Evolutionary conservation across 1,140 invertebrate species (phyloP), one percentile per base, ranked within the genome.

Genomic region (Drosophila subpulchrella): DNA sequence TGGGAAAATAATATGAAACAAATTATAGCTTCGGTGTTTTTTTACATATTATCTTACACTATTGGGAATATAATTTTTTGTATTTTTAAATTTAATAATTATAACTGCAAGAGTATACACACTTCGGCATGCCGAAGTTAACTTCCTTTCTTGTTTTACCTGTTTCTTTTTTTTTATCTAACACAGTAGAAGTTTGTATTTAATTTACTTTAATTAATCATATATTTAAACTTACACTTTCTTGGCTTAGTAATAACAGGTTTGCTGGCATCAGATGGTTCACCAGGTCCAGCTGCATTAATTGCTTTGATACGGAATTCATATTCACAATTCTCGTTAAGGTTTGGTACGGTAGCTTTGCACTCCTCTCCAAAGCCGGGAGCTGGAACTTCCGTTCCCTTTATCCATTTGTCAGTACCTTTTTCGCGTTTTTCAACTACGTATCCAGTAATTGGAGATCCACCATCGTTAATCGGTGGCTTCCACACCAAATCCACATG

Each of bases 241-340:
- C 97, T 96, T 42, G 97, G 96, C 93, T 99, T 99, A 2, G 98
- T 98, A 60, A 98, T 94, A 65, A 99, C 96, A 15, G 97, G 95
- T 91, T 96, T 97, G 73, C 97, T 98, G 1, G 96, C 94, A 83
- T 99, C 97, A 78, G 97, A 98, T 4, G 98, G 97, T 89, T 97
- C 97, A 56, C 97, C 95, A 44, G 96, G 96, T 32, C 98, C 98
- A 38, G 98, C 98, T 93, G 98, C 98, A 93, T 99, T 99, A 0
- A 98, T 95, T 8, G 98, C 99, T 24, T 98, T 96, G 6, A 99
- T 96, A 50, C 99, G 94, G 94, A 99, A 99, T 93, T 99, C 97
- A 91, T 99, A 99, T 92, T 99, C 97, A 91, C 98, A 97, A 34
- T 97, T 97, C 90, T 98, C 97, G 84, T 98, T 95, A 15, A 99